These are phyloP conservation scores for Triplophysa yarkandensis DNA, from an alignment of 2,797 vertebrate species.

Conservation along the genomic window DNA sequence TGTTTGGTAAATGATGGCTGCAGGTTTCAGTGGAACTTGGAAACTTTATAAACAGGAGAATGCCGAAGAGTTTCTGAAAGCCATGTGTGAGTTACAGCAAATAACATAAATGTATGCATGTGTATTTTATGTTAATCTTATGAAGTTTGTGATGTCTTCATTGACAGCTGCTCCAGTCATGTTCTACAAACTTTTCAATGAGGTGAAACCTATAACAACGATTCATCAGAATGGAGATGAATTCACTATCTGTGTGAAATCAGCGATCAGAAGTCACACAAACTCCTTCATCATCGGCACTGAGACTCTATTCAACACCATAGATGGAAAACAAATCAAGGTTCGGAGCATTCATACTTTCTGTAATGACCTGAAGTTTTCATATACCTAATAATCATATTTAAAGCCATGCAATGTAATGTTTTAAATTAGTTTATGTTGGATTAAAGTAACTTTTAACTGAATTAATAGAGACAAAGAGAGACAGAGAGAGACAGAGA, in stretches of 20 bases:
- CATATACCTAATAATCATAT: too few species aligned
- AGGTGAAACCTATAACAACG: constrained; percentile 75
- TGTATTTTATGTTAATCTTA: not conserved
- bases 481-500: too few species aligned
- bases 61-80: constrained; percentile 78
- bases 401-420: too few species aligned
- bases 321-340: constrained; percentile 66
- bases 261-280: constrained; percentile 68
- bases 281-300: constrained; percentile 79
- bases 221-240: constrained; percentile 80
- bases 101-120: not conserved
- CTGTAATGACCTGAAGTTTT: too few species aligned
- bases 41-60: constrained; percentile 82
- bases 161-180: constrained; percentile 75
- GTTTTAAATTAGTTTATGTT: too few species aligned
- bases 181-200: constrained; percentile 76
- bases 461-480: too few species aligned
- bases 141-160: not conserved
- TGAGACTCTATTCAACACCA: constrained; percentile 75
- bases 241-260: constrained; percentile 80
- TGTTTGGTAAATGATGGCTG: constrained; percentile 59
- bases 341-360: constrained; percentile 34
- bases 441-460: too few species aligned
- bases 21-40: constrained; percentile 85
- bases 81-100: too few species aligned